phyloP scores from a whole-genome alignment of 2,797 vertebrate species.

The Sarcoramphus papa region DNA sequence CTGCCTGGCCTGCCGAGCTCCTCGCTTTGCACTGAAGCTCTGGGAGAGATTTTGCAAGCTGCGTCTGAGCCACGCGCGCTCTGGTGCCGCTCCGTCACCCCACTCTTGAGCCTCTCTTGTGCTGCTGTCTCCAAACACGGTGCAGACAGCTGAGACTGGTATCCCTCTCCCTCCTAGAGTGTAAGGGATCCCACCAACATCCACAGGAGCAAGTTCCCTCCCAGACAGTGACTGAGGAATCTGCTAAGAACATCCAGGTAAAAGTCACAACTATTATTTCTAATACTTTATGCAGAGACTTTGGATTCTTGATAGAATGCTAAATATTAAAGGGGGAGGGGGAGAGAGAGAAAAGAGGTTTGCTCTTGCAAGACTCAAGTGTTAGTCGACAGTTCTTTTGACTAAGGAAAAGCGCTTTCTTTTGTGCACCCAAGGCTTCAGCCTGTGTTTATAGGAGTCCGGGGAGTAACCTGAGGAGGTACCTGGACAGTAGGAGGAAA shows the following conservation, averaged over 20 bases:
- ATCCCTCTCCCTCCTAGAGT: neutral
- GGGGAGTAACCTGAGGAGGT: neutral
- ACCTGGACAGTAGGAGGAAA: neutral
- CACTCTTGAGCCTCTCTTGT: fast-evolving
- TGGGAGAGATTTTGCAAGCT: neutral
- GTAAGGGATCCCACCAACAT: neutral
- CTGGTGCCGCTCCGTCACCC: neutral
- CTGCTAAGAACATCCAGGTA: neutral
- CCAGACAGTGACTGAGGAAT: neutral
- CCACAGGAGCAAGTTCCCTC: neutral
- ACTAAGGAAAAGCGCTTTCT: neutral
- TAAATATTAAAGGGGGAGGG: neutral
- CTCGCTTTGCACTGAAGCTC: neutral
- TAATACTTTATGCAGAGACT: neutral
- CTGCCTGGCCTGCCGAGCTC: no score
- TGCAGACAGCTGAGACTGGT: neutral
- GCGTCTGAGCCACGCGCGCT: fast-evolving
- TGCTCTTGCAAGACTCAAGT: neutral
- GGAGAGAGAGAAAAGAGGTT: neutral
- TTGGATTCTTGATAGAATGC: neutral
- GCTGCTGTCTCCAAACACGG: fast-evolving
- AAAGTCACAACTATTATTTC: neutral
- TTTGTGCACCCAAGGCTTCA: neutral
- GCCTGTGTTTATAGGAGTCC: neutral
- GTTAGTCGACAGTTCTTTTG: neutral